A percentile compares a stretch with the other conserved stretches of the same genome.
Evolutionary conservation across 1,140 invertebrate species (phyloP).

Genomic region (Trissolcus basalis): DNA sequence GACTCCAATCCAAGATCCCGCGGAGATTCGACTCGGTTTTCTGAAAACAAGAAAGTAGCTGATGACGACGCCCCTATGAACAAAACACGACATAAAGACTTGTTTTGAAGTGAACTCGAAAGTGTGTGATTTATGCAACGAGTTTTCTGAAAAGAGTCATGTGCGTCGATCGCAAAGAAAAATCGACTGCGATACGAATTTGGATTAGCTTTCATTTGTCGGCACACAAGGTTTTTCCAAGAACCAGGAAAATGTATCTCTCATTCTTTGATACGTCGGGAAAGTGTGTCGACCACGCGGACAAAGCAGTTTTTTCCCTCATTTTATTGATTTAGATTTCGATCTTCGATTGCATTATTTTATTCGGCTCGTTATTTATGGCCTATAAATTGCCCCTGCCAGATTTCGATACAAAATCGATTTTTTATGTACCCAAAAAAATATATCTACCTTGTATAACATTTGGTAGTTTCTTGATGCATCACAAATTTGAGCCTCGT

Average conservation of each 20-base stretch:
- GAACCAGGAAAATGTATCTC: conserved; percentile 24
- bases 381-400: too few species aligned
- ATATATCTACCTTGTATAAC: too few species aligned
- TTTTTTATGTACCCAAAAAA: background rate
- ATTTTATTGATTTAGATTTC: background rate
- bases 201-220: conserved; percentile 38
- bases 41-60: conserved; percentile 7
- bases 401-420: background rate
- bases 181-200: conserved; percentile 31
- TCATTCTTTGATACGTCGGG: conserved; percentile 22
- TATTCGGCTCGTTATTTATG: background rate
- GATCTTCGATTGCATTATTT: conserved; percentile 1
- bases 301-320: conserved; percentile 14
- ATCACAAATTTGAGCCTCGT: too few species aligned
- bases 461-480: too few species aligned
- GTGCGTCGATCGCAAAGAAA: conserved; percentile 3
- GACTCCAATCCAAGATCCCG: conserved; percentile 13
- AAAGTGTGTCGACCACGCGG: conserved; percentile 25
- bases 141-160: conserved; percentile 20
- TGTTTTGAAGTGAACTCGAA: conserved; percentile 24
- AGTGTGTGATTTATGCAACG: conserved; percentile 23
- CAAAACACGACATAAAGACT: background rate
- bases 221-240: conserved; percentile 23
- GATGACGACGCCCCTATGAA: background rate
- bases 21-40: conserved; percentile 9